A percentile compares a stretch with the other conserved stretches of the same genome.
Conservation (phyloP, 2,797 vertebrate species). For the Atherinosoma microstoma region DNA sequence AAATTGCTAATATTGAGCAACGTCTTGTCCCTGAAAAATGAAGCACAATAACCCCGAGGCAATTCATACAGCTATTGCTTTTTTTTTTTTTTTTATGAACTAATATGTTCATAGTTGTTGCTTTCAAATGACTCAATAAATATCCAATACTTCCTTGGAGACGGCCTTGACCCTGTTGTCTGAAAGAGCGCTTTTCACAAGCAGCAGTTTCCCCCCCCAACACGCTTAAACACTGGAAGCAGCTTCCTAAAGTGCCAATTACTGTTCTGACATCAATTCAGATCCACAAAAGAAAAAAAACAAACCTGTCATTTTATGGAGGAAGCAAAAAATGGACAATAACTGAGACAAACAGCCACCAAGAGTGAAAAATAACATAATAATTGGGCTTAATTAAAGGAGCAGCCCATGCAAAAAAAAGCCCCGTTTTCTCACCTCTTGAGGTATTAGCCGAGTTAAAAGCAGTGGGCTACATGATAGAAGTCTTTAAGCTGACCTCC, state of each 20-base stretch:
- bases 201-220: constrained; percentile 27
- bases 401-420: constrained; percentile 44
- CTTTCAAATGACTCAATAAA: constrained; percentile 80
- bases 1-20: constrained; percentile 73
- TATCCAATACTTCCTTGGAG: constrained; percentile 76
- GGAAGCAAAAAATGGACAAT: constrained; percentile 70
- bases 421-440: constrained; percentile 36
- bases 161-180: constrained; percentile 75
- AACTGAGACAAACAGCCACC: constrained; percentile 67
- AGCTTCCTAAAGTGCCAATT: constrained; percentile 82
- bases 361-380: constrained; percentile 64
- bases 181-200: constrained; percentile 45
- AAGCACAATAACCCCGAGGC: constrained; percentile 54
- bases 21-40: constrained; percentile 64
- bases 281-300: constrained; percentile 41
- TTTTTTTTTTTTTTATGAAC: constrained; percentile 79
- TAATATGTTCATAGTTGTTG: constrained; percentile 76
- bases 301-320: constrained; percentile 39
- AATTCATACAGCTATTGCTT: constrained; percentile 68
- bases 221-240: constrained; percentile 69
- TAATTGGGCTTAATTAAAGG: constrained; percentile 79
- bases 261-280: constrained; percentile 78
- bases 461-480: constrained; percentile 63
- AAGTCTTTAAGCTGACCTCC: constrained; percentile 76
- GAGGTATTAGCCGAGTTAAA: constrained; percentile 68